Conservation (phyloP, 2,113 vertebrate genomes). For the Rana temporaria region DNA sequence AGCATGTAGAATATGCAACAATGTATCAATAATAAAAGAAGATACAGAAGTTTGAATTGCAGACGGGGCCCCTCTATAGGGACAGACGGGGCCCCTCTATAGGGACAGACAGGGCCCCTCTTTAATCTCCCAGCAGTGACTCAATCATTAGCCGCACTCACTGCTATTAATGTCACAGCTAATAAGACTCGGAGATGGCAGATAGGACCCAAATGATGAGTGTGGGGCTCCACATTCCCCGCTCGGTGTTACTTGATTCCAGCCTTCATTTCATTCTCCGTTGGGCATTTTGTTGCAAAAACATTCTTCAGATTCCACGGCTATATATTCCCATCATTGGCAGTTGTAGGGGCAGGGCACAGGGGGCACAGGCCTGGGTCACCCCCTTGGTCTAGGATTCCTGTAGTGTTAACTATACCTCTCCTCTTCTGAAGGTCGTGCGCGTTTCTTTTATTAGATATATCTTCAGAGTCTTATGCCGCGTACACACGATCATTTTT, state of each 20-base stretch:
- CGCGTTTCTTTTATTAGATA: too few species aligned
- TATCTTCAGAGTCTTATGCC: too few species aligned
- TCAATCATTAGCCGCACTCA: background rate
- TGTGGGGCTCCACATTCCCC: background rate
- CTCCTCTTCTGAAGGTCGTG: too few species aligned
- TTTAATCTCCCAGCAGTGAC: background rate
- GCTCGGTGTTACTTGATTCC: constrained; percentile 21
- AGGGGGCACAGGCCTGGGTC: background rate
- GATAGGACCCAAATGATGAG: constrained; percentile 14
- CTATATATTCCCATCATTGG: background rate
- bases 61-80: background rate
- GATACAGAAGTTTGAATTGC: background rate
- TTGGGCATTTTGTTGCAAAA: background rate
- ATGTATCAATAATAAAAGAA: background rate
- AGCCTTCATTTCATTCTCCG: background rate
- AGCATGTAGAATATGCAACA: background rate
- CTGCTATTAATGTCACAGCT: constrained; percentile 5
- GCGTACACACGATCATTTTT: too few species aligned
- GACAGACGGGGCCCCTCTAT: background rate
- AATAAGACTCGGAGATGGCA: constrained; percentile 13
- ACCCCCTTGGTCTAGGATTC: background rate
- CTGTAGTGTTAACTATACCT: too few species aligned
- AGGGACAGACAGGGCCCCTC: background rate
- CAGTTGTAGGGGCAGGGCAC: background rate
- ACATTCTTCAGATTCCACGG: constrained; percentile 4